Percentiles rank a stretch among this genome's conserved stretches.
These are phyloP conservation scores for Theristicus caerulescens DNA, from an alignment of 2,113 vertebrate genomes.

Conservation along the genomic window DNA sequence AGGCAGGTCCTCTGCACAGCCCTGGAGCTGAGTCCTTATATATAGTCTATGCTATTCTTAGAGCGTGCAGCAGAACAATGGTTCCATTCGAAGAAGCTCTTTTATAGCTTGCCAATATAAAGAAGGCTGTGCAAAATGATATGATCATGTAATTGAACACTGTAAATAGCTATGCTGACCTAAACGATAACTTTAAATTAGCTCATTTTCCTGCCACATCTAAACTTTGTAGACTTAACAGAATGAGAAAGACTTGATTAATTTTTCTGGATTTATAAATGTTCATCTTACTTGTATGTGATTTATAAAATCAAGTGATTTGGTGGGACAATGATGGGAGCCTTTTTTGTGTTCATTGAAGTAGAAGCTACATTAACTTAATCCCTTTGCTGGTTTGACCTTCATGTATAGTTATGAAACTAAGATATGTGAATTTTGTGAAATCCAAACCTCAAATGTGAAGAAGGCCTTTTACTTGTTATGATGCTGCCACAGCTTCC, in stretches of 20 bases:
- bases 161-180: conserved; percentile 49
- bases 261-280: conserved; percentile 16
- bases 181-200: conserved; percentile 37
- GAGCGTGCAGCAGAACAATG: conserved; percentile 39
- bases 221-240: conserved; percentile 19
- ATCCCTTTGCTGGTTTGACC: neutral
- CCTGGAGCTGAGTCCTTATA: conserved; percentile 24
- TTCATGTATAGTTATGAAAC: neutral
- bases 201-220: conserved; percentile 27
- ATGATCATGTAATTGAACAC: conserved; percentile 54
- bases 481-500: neutral
- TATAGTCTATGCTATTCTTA: conserved; percentile 57
- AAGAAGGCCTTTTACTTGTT: neutral
- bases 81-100: conserved; percentile 41
- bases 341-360: neutral
- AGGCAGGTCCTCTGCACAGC: neutral
- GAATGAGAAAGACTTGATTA: conserved; percentile 16
- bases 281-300: neutral
- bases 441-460: neutral
- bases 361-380: neutral
- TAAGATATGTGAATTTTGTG: neutral
- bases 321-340: neutral
- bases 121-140: conserved; percentile 64
- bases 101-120: conserved; percentile 67
- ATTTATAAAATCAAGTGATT: neutral